Percentiles rank a stretch among this genome's conserved stretches.
Evolutionary conservation across 2,113 vertebrate genomes (phyloP).

Genomic region (Cyprinus carpio): DNA sequence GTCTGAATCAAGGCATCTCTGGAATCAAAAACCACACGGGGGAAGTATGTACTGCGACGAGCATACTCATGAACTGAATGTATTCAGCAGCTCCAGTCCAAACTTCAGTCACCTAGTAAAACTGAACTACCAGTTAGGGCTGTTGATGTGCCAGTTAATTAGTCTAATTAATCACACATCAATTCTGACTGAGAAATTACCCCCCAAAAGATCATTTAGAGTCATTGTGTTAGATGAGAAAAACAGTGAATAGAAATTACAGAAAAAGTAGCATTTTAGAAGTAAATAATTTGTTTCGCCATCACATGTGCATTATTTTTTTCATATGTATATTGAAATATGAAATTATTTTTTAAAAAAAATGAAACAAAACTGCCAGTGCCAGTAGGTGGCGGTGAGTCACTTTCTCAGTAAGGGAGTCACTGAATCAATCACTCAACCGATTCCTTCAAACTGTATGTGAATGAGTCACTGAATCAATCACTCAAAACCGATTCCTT

Average conservation of each 20-base stretch:
- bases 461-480: too few species aligned
- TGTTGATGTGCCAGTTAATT: too few species aligned
- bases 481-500: too few species aligned
- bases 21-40: too few species aligned
- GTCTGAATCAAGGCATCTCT: slow-evolving; percentile 92
- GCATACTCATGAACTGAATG: not conserved
- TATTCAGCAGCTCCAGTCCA: not conserved
- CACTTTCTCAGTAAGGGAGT: not conserved
- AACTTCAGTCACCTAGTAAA: not conserved
- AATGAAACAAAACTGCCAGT: not conserved
- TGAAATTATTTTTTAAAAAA: too few species aligned
- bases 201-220: not conserved
- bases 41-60: not conserved
- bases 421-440: not conserved
- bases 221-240: too few species aligned
- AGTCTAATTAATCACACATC: too few species aligned
- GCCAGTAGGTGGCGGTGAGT: not conserved
- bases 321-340: too few species aligned
- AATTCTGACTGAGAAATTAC: too few species aligned
- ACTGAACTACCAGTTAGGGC: too few species aligned
- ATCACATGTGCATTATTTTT: not conserved
- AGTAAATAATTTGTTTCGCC: not conserved
- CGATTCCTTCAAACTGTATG: not conserved
- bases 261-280: not conserved
- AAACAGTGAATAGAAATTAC: not conserved